A percentile compares a stretch with the other conserved stretches of the same genome.
phyloP scores from a whole-genome alignment of 2,888 invertebrate species.

The Thereva unica region DNA sequence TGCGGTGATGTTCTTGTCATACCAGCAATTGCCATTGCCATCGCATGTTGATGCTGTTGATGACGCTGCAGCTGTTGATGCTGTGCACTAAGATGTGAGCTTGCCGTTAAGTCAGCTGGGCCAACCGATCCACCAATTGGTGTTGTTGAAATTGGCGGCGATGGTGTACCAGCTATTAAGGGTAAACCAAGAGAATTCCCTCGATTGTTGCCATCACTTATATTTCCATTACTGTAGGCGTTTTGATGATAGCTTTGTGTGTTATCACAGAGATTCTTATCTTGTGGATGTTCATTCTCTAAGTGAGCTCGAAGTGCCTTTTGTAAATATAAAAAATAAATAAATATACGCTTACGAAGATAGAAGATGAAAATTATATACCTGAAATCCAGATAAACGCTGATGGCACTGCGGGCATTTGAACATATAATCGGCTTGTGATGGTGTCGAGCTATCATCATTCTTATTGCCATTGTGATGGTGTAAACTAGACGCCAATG shows the following conservation, averaged over 20 bases:
- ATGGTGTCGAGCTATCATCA: constrained; percentile 50
- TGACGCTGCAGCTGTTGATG: constrained; percentile 38
- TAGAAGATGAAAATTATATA: constrained; percentile 41
- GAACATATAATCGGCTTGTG: constrained; percentile 54
- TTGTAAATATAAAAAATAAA: constrained; percentile 4
- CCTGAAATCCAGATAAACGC: constrained; percentile 57
- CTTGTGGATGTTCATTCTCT: constrained; percentile 56
- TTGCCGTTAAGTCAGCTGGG: constrained; percentile 31
- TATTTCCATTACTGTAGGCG: constrained; percentile 39
- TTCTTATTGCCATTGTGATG: constrained; percentile 52
- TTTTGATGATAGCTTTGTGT: constrained; percentile 36
- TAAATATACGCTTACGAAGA: not conserved
- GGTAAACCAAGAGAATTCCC: constrained; percentile 28
- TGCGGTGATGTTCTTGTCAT: constrained; percentile 40
- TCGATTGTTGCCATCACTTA: constrained; percentile 33
- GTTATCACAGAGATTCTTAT: constrained; percentile 50
- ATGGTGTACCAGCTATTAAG: constrained; percentile 38
- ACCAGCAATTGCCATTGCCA: constrained; percentile 38
- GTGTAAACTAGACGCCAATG: constrained; percentile 56
- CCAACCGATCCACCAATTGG: constrained; percentile 30
- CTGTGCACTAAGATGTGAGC: constrained; percentile 17
- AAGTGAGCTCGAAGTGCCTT: constrained; percentile 60
- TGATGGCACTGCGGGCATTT: constrained; percentile 60
- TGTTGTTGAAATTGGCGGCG: constrained; percentile 40
- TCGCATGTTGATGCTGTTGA: constrained; percentile 43